Evolutionary conservation across 2,888 invertebrate genomes (phyloP).

Genomic region (Isoperla grammatica): DNA sequence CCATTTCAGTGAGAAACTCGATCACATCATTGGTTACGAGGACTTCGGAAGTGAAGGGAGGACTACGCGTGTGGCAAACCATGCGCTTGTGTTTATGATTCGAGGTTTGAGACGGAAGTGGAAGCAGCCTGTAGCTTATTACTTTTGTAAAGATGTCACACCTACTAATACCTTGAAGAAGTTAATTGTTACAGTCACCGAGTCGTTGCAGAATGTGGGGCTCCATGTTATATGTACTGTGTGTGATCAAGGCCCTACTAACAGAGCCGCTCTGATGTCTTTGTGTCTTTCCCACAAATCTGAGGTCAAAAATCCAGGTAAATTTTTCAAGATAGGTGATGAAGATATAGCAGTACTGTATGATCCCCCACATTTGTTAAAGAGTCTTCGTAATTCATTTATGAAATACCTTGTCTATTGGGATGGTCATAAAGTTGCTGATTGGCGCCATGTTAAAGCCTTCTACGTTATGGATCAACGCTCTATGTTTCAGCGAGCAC

Average conservation of each 20-base stretch:
- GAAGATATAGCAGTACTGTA: constrained; percentile 19
- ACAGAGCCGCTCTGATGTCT: neutral
- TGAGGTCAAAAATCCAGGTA: neutral
- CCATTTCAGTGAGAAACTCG: no score
- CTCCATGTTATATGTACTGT: constrained; percentile 15
- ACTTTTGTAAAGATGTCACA: no score
- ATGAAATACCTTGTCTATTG: neutral
- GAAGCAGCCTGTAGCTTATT: no score
- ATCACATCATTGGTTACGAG: no score
- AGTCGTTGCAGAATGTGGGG: constrained; percentile 3
- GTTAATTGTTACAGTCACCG: neutral
- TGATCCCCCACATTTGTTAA: constrained; percentile 21
- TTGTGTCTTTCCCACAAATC: neutral
- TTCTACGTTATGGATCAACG: neutral
- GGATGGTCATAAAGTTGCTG: neutral
- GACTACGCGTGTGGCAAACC: no score
- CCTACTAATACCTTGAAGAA: no score
- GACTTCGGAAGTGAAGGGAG: no score
- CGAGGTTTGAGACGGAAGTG: no score
- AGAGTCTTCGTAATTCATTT: constrained; percentile 17
- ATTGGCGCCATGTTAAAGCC: neutral
- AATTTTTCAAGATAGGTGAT: neutral
- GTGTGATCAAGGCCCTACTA: constrained; percentile 19
- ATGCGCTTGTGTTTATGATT: no score
- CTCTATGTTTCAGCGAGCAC: neutral